Evolutionary conservation across 1,140 invertebrate species (phyloP).

Genomic region (Aleiodes sp.): DNA sequence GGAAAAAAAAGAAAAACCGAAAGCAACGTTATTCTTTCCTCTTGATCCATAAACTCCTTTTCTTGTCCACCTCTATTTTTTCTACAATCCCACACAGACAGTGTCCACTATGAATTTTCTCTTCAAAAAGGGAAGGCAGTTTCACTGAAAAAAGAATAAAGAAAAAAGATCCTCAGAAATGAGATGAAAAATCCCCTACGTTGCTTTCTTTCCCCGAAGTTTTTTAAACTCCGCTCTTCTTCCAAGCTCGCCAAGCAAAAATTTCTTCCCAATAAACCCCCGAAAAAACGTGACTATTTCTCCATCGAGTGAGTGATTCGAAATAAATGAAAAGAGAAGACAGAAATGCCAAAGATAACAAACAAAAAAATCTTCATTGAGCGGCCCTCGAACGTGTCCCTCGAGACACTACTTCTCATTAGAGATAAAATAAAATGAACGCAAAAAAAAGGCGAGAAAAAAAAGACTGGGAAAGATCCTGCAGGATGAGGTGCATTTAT

Average conservation of each 20-base stretch:
- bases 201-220: background rate
- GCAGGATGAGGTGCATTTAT: constrained; percentile 30
- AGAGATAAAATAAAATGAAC: background rate
- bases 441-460: background rate
- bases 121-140: too few species aligned
- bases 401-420: constrained; percentile 27
- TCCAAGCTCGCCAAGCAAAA: background rate
- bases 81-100: background rate
- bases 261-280: background rate
- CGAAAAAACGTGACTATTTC: constrained; percentile 5
- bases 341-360: too few species aligned
- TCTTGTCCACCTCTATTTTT: background rate
- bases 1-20: background rate
- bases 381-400: constrained; percentile 20
- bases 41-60: background rate
- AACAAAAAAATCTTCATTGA: constrained; percentile 9
- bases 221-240: background rate
- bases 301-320: background rate
- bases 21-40: background rate
- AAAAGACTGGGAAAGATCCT: constrained; percentile 20
- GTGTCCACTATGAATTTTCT: too few species aligned
- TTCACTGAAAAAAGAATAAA: background rate
- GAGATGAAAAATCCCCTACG: background rate
- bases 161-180: background rate
- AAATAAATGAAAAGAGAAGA: too few species aligned